These are phyloP conservation scores for Brachymystax lenok DNA, from an alignment of 2,797 vertebrate species.

Conservation along the genomic window DNA sequence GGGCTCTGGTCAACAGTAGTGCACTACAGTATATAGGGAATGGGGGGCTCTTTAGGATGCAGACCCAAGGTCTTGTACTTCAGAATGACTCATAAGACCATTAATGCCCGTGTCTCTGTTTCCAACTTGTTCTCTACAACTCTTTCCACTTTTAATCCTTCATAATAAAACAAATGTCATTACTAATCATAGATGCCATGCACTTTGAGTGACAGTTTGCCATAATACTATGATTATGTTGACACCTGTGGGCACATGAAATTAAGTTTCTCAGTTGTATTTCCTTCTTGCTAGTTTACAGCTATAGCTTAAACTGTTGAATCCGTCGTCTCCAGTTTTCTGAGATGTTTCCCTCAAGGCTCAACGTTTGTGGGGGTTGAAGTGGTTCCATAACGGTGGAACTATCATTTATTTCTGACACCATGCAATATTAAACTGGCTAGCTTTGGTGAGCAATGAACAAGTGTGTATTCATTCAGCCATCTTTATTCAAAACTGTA, in stretches of 20 bases:
- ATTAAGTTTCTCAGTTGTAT: not conserved
- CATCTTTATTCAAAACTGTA: too few relatives aligned
- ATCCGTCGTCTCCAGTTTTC: not conserved
- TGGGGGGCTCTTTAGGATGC: too few relatives aligned
- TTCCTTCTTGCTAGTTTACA: too few relatives aligned
- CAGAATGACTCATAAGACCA: not conserved
- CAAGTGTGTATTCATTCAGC: too few relatives aligned
- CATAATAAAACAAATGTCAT: not conserved
- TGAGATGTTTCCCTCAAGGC: not conserved
- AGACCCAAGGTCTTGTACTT: not conserved
- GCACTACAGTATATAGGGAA: too few relatives aligned
- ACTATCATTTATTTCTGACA: too few relatives aligned
- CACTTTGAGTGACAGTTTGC: not conserved
- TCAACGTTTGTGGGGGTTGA: not conserved
- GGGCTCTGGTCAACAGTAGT: too few relatives aligned
- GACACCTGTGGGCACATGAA: not conserved
- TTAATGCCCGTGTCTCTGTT: not conserved
- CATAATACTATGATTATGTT: not conserved
- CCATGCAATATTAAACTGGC: not conserved
- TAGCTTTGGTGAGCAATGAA: too few relatives aligned
- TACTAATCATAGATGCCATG: not conserved
- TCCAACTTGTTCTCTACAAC: not conserved
- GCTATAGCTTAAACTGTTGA: too few relatives aligned
- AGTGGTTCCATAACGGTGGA: not conserved
- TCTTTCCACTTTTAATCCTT: not conserved